Percentiles rank a stretch among this genome's conserved stretches.
Conservation (phyloP, 1,140 invertebrate genomes). For the Glossosoma conforme region DNA sequence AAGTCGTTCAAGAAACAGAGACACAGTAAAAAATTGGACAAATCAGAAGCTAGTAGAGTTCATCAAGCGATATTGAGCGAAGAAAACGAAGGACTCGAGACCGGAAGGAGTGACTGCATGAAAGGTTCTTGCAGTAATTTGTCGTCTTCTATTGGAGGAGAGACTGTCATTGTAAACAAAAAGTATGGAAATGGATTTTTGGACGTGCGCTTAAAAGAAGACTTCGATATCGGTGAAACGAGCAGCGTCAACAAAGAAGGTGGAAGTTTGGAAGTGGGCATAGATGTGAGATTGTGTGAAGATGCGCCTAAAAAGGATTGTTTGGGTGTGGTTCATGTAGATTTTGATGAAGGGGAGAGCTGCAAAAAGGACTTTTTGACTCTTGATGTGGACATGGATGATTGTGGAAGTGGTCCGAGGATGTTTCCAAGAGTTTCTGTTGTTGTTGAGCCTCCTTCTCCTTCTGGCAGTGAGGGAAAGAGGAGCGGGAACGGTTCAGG, state of each 20-base stretch:
- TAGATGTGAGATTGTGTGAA: conserved; percentile 25
- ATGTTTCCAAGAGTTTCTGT: conserved; percentile 60
- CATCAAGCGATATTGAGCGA: conserved; percentile 19
- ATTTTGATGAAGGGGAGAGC: conserved; percentile 18
- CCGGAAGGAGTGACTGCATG: conserved; percentile 15
- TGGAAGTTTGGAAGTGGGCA: conserved; percentile 11
- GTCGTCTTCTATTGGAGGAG: conserved; percentile 21
- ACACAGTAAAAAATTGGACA: conserved; percentile 40
- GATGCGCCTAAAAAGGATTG: conserved; percentile 29
- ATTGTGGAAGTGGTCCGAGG: conserved; percentile 26
- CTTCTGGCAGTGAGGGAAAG: conserved; percentile 49
- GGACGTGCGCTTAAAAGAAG: conserved; percentile 11
- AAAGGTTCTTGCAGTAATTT: conserved; percentile 27
- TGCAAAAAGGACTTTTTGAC: conserved; percentile 12
- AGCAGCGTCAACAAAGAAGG: conserved; percentile 33
- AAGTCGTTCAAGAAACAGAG: conserved; percentile 63
- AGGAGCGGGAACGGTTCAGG: conserved; percentile 9
- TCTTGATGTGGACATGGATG: conserved; percentile 21
- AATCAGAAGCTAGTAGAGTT: conserved; percentile 9
- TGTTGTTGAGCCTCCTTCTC: conserved; percentile 65
- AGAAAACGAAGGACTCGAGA: conserved; percentile 20
- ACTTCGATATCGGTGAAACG: conserved; percentile 14
- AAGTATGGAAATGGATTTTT: conserved; percentile 9
- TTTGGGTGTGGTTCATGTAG: conserved; percentile 10
- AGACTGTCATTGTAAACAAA: conserved; percentile 23